Base-by-base conservation (phyloP, 2,113 vertebrate species). In the Sinosuthora webbiana region DNA sequence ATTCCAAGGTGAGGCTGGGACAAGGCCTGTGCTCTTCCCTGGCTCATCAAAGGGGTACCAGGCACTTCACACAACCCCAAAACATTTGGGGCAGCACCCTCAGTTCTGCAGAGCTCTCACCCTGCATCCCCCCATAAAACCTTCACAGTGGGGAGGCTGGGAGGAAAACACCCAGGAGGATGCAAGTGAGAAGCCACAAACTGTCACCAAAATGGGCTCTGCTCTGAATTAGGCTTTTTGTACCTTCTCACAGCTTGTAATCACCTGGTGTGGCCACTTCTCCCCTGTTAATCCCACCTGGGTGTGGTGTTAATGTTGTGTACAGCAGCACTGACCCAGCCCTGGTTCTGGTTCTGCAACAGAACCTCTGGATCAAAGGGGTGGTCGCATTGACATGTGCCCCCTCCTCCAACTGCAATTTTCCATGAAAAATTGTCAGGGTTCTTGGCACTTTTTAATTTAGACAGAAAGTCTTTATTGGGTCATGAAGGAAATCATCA, bases 1-100 rank as follows among this genome's bases (percentile, higher is more conserved):
- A 99, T 97, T 99, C 99, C 94, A 99, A 99, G 99, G 99, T 99
- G 98, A 98, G 98, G 39, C 31, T 39, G 55, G 23, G 19, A 18
- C 39, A 20, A 11, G 5, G 23, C 2, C 52, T 16, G 16, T 11
- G 68, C 50, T 53, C 22, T 41, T 59, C 11, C 2, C 39, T 53
- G 28, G 14, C 24, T 60, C 35, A 2, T 16, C 24, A 15, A 74
- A 53, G 39, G 25, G 10, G 3, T 11, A 2, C 41, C 50, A 30
- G 8, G 7, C 45, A 5, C 37, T 63, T 67, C 45, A 16, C 65
- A 17, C 39, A 50, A 10, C 35, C n/a, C 65, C 69, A 41, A 5
- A 71, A 16, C 11, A 15, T 21, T 22, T 23, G 7, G 45, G 80
- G 37, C 52, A 52, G 47, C 4, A 7, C 28, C 83, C 62, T 23